Evolutionary conservation across 2,113 vertebrate species (phyloP).

Genomic region (Suricata suricatta): DNA sequence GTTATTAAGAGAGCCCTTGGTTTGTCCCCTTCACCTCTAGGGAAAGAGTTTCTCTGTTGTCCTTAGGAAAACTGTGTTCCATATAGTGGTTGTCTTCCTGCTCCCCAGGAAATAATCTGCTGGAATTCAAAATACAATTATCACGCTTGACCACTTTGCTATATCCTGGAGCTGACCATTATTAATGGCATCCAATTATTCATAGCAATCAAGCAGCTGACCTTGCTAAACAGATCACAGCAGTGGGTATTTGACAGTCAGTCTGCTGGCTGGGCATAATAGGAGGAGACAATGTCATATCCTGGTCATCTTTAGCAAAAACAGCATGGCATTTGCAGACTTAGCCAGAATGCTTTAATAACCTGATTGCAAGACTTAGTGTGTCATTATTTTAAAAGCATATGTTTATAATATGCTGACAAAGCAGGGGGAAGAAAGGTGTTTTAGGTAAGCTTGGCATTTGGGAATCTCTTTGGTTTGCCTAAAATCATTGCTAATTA

Average conservation of each 20-base stretch:
- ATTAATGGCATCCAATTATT: constrained; percentile 76
- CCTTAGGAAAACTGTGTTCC: constrained; percentile 3
- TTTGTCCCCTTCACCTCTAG: constrained; percentile 43
- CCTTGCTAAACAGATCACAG: constrained; percentile 65
- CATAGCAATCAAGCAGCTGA: constrained; percentile 56
- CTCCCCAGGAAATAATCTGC: constrained; percentile 63
- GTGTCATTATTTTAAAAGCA: constrained; percentile 56
- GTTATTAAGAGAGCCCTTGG: background rate
- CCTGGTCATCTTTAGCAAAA: background rate
- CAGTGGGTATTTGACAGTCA: constrained; percentile 47
- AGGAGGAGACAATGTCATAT: constrained; percentile 62
- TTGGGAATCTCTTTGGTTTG: background rate
- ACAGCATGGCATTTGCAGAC: constrained; percentile 43
- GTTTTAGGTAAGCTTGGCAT: background rate
- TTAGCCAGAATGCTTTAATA: constrained; percentile 45
- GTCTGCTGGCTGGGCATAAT: background rate
- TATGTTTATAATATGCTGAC: constrained; percentile 7
- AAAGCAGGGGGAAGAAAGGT: background rate
- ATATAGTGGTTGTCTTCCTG: constrained; percentile 23
- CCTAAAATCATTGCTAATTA: background rate
- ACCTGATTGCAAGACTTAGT: constrained; percentile 57
- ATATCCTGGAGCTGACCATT: constrained; percentile 62
- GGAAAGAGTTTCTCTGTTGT: constrained; percentile 45
- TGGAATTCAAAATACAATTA: constrained; percentile 71
- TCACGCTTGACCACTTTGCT: constrained; percentile 52